Base-by-base conservation (phyloP, 2,888 invertebrate species). In the Eulithis testata region DNA sequence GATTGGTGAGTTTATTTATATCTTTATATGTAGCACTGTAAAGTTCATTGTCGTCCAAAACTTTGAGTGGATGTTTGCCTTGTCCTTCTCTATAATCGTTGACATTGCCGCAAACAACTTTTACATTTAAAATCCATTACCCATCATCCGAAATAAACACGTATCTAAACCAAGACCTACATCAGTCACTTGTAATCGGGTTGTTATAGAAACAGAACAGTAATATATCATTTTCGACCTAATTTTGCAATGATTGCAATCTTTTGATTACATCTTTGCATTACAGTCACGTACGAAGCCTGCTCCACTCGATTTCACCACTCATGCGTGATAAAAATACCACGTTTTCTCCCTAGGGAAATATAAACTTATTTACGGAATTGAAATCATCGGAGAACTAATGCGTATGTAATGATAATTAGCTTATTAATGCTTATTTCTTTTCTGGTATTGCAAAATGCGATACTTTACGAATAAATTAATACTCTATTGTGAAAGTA, bases 1-100 rank as follows among this genome's bases (percentile, higher is more conserved):
- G 91, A 80, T 79, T 93, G 91, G 92, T 93, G 71, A 87, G 92
- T 87, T 55, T 37, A 45, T 43, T 49, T 55, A 21, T 27, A 49
- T n/a, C 59, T 55, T 44, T 44, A 21, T 21, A 21, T 21, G 21
- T 21, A 62, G 7, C 8, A 14, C 12, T 11, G 11, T 21, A 21
- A 21, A 49, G 49, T 49, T 49, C 49, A 49, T 21, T 49, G 49
- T 21, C 49, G 21, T 49, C 21, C 1, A 4, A 49, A 49, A 49
- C 21, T 8, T 12, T 21, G 49, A 49, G 9, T 21, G 11, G 21
- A 21, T 9, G 9, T 14, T 47, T 14, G 5, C 8, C 21, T 4
- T 49, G 49, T 11, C 14, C 49, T 21, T 49, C 21, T 11, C 21
- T 9, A 11, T 11, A 21, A 40, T 40, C 47, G 11, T 47, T 11